Percentiles rank a stretch among this genome's conserved stretches.
Evolutionary conservation across 2,888 invertebrate genomes (phyloP).

Genomic region (Galeruca laticollis): DNA sequence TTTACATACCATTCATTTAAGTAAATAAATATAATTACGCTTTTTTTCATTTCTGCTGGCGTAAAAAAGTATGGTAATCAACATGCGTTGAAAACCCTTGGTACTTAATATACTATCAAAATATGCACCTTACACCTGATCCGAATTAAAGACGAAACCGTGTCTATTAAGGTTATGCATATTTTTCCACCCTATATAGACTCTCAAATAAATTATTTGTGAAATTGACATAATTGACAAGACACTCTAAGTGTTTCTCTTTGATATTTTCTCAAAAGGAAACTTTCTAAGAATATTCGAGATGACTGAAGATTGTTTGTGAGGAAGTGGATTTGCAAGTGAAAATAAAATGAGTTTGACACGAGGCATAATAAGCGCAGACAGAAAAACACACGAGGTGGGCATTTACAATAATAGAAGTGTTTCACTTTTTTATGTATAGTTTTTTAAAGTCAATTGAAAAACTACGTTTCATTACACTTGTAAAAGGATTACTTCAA

Average conservation of each 20-base stretch:
- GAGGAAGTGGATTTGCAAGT: conserved; percentile 29
- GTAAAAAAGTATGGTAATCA: too few relatives aligned
- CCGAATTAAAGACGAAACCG: too few relatives aligned
- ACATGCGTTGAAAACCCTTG: too few relatives aligned
- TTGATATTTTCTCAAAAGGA: conserved; percentile 41
- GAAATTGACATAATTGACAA: conserved; percentile 45
- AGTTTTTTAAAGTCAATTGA: too few relatives aligned
- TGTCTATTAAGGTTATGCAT: conserved; percentile 16
- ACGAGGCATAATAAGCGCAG: conserved; percentile 5
- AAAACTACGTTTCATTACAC: too few relatives aligned
- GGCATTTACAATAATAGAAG: background rate
- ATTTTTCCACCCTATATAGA: conserved; percentile 10
- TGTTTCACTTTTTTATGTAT: background rate
- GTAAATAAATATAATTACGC: too few relatives aligned
- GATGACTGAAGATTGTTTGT: conserved; percentile 30
- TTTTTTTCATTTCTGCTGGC: too few relatives aligned
- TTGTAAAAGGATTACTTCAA: too few relatives aligned
- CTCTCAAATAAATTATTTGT: conserved; percentile 38
- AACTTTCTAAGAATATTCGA: conserved; percentile 26
- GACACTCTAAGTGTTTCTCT: conserved; percentile 45
- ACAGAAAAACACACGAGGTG: conserved; percentile 11
- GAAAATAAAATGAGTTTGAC: conserved; percentile 18
- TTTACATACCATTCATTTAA: too few relatives aligned
- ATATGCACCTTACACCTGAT: too few relatives aligned
- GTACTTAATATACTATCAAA: too few relatives aligned